Conservation (phyloP, 2,113 vertebrate species). For the Lepidiolamprologus cunningtoni region DNA sequence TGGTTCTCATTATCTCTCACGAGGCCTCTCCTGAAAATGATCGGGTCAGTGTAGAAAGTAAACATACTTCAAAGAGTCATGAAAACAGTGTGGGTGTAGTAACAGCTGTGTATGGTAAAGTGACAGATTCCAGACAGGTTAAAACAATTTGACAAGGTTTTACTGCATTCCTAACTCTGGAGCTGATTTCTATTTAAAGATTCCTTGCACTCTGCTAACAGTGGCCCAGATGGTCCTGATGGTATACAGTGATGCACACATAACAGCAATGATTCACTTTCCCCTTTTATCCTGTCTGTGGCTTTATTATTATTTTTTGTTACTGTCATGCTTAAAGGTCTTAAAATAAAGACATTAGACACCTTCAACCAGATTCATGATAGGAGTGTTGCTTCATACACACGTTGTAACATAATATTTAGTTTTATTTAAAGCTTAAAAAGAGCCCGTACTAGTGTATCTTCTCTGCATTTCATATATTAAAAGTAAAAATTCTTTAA, state of each 20-base stretch:
- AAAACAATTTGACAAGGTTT: constrained; percentile 40
- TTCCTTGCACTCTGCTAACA: not conserved
- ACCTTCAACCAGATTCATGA: not conserved
- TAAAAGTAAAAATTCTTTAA: not conserved
- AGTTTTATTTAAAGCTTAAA: not conserved
- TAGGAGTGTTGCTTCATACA: not conserved
- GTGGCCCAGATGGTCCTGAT: not conserved
- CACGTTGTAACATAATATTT: not conserved
- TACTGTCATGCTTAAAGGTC: not conserved
- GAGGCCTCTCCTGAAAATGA: constrained; percentile 11
- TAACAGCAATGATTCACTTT: not conserved
- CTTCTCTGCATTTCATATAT: not conserved
- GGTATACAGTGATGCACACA: not conserved
- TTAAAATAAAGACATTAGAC: not conserved
- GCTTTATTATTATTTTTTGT: not conserved
- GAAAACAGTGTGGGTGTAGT: constrained; percentile 31
- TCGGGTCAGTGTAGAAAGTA: not conserved
- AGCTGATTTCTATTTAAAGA: constrained; percentile 6
- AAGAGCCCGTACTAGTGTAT: not conserved
- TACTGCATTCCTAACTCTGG: constrained; percentile 15
- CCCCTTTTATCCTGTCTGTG: not conserved
- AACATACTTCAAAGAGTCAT: constrained; percentile 34
- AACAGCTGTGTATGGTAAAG: constrained; percentile 28
- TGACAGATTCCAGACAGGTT: constrained; percentile 41
- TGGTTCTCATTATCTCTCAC: not conserved